These are phyloP conservation scores for Melanargia galathea DNA, from an alignment of 2,888 invertebrate species.

Conservation along the genomic window DNA sequence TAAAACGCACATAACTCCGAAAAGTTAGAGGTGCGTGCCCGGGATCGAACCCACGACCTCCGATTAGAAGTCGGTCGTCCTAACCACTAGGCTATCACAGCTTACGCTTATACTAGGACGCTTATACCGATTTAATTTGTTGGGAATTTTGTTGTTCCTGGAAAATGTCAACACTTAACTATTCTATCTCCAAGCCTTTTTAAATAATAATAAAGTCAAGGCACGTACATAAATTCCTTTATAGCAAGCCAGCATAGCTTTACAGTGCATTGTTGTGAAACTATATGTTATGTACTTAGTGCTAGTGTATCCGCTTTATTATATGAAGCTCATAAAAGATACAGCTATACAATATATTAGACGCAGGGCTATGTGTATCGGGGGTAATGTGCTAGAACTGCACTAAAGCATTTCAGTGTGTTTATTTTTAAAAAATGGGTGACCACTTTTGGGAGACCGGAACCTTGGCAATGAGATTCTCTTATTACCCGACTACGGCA, in stretches of 20 bases:
- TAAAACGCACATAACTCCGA: no score
- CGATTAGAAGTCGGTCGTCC: no score
- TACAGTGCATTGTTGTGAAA: background rate
- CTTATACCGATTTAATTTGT: no score
- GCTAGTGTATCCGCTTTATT: background rate
- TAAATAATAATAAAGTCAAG: background rate
- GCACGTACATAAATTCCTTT: background rate
- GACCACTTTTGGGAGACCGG: background rate
- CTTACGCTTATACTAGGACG: no score
- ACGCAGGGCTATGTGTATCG: background rate
- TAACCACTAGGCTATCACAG: no score
- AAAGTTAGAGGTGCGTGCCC: no score
- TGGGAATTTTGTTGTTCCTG: no score
- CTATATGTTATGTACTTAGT: conserved; percentile 8
- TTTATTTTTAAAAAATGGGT: background rate
- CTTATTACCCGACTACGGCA: no score
- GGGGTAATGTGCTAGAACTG: background rate
- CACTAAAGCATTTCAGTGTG: background rate
- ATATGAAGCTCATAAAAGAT: conserved; percentile 5
- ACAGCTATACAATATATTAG: background rate
- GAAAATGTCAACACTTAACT: no score
- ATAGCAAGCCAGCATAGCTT: background rate
- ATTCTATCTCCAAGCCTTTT: no score
- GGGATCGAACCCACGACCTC: no score
- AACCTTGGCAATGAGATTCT: no score